A percentile compares a stretch with the other conserved stretches of the same genome.
Conservation (phyloP, 2,113 vertebrate species). For the Nipponia nippon region DNA sequence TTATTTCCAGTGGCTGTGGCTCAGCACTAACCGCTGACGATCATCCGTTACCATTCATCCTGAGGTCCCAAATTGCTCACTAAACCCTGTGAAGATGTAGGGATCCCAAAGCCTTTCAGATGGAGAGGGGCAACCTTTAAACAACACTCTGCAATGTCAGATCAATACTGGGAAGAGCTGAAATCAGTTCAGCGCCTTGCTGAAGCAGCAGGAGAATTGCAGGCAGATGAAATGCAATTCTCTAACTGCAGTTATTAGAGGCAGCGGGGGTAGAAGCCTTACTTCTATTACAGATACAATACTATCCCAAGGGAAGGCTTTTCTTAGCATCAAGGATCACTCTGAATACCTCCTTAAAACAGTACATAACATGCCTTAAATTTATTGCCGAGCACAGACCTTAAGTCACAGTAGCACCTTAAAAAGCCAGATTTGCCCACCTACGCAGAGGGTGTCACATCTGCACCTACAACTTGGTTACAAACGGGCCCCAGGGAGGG, state of each 20-base stretch:
- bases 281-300: neutral
- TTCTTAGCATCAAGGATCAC: constrained; percentile 40
- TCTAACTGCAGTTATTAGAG: constrained; percentile 32
- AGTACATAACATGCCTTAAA: neutral
- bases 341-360: neutral
- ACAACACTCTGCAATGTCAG: neutral
- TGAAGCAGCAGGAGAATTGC: constrained; percentile 20
- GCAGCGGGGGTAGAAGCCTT: neutral
- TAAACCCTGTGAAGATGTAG: neutral
- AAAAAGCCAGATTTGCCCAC: neutral
- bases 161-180: neutral
- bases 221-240: constrained; percentile 36
- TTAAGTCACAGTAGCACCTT: neutral
- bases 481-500: neutral
- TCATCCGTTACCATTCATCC: neutral
- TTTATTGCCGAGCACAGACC: neutral
- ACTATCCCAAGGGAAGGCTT: constrained; percentile 35
- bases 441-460: neutral
- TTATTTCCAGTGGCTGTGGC: neutral
- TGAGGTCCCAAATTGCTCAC: neutral
- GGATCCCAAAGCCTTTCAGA: neutral
- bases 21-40: neutral
- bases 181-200: neutral
- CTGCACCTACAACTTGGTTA: neutral
- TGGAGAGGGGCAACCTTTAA: neutral